Evolutionary conservation across 2,797 vertebrate genomes (phyloP).

Genomic region (Hozukius guyotensis): DNA sequence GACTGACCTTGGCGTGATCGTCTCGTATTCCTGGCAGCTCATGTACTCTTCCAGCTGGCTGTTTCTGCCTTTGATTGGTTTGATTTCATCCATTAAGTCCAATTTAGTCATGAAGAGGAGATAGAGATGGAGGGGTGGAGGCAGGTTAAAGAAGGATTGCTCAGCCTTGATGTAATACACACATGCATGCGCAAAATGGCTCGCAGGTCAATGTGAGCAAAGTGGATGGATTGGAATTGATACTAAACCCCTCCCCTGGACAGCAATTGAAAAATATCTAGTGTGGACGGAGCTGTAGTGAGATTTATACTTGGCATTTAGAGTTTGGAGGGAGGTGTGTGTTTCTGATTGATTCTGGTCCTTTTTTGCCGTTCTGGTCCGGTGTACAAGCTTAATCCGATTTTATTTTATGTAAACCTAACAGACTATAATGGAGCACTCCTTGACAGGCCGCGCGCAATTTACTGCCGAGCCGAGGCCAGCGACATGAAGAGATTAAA

Average conservation of each 20-base stretch:
- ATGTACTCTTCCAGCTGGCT: slow-evolving; percentile 23
- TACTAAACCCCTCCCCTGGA: background rate
- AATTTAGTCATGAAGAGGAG: slow-evolving; percentile 17
- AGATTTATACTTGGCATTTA: background rate
- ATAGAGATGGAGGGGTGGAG: slow-evolving; percentile 5
- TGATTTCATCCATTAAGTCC: slow-evolving; percentile 64
- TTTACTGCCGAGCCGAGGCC: too few species aligned
- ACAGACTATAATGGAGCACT: too few species aligned
- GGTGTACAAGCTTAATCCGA: background rate
- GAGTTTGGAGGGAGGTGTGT: background rate
- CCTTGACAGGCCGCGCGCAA: too few species aligned
- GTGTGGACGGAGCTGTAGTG: background rate
- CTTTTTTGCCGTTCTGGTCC: background rate
- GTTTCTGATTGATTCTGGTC: background rate
- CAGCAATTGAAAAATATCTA: background rate
- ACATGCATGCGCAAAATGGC: slow-evolving; percentile 24
- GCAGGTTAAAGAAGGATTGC: slow-evolving; percentile 18
- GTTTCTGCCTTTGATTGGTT: slow-evolving; percentile 52
- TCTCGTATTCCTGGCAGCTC: slow-evolving; percentile 51
- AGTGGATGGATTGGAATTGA: slow-evolving; percentile 29
- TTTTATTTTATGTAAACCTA: background rate
- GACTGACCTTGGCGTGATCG: slow-evolving; percentile 59
- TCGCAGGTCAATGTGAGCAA: slow-evolving; percentile 17
- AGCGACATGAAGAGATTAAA: too few species aligned
- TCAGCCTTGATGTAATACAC: slow-evolving; percentile 23